Percentiles rank a stretch among this genome's conserved stretches.
Conservation (phyloP, 1,140 invertebrate species). For the Heliconius congener region DNA sequence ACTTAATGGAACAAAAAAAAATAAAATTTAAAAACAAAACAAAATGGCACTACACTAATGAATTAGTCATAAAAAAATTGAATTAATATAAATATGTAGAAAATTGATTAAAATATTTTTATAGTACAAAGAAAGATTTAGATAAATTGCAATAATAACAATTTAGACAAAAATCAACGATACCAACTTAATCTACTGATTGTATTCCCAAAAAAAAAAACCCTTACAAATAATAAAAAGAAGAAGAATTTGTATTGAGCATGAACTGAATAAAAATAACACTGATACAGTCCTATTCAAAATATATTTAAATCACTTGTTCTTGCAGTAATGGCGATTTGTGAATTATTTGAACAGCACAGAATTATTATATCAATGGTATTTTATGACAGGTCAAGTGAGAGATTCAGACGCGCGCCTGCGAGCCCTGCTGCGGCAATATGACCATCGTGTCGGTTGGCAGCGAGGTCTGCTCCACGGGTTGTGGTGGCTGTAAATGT, state of each 20-base stretch:
- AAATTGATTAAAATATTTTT: not conserved
- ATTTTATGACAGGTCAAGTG: not conserved
- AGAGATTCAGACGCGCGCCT: constrained; percentile 57
- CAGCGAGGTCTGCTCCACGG: constrained; percentile 23
- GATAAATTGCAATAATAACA: not conserved
- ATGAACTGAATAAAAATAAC: not conserved
- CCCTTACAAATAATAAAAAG: constrained; percentile 8
- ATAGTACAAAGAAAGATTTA: not conserved
- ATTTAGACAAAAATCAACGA: not conserved
- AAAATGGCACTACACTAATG: constrained; percentile 19
- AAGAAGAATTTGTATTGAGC: constrained; percentile 5
- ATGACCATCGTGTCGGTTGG: constrained; percentile 59
- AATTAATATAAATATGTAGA: constrained; percentile 1
- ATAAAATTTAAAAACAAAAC: constrained; percentile 22
- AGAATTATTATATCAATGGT: not conserved
- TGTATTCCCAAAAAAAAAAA: constrained; percentile 1
- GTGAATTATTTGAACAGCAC: not conserved
- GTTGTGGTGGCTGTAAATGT: not conserved
- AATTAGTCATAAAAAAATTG: not conserved
- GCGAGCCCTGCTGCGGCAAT: constrained; percentile 53
- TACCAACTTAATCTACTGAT: not conserved
- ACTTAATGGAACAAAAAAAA: constrained; percentile 11
- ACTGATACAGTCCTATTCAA: not conserved
- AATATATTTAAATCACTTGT: no score
- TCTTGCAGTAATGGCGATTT: not conserved